A percentile compares a stretch with the other conserved stretches of the same genome.
Evolutionary conservation across 2,113 vertebrate species (phyloP).

Genomic region (Pteronura brasiliensis): DNA sequence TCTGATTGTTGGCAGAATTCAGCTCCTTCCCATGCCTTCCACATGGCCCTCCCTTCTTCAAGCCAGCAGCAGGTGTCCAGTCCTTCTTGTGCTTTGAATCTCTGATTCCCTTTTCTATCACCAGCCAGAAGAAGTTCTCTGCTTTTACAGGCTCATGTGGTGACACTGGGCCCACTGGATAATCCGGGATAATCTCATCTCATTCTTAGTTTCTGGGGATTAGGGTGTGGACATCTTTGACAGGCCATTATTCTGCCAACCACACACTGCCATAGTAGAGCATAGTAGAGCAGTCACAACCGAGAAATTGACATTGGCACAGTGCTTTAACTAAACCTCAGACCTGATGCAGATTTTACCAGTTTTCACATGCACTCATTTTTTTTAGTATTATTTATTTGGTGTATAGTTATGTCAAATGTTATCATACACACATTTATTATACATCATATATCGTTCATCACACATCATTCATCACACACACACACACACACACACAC

Average conservation of each 20-base stretch:
- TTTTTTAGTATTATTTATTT: background rate
- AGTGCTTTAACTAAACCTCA: background rate
- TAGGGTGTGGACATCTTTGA: background rate
- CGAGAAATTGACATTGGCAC: background rate
- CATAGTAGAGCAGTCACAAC: background rate
- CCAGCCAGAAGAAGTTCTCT: background rate
- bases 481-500: no score
- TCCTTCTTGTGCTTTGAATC: background rate
- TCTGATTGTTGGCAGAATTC: background rate
- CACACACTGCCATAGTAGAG: fast-evolving
- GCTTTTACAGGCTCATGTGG: background rate
- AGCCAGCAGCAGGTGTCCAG: background rate
- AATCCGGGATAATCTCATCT: background rate
- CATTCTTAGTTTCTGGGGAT: background rate
- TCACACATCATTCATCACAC: no score
- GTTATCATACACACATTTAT: background rate
- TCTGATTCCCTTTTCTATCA: background rate
- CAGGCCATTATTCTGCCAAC: background rate
- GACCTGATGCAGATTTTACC: background rate
- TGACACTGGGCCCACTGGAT: background rate
- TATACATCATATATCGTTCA: background rate
- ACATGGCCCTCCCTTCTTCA: background rate
- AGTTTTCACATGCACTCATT: background rate
- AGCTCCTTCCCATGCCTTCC: background rate
- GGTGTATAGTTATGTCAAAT: background rate